These are phyloP conservation scores for Gyrodactylus bullatarudis DNA, from an alignment of 1,140 invertebrate genomes.

Conservation along the genomic window DNA sequence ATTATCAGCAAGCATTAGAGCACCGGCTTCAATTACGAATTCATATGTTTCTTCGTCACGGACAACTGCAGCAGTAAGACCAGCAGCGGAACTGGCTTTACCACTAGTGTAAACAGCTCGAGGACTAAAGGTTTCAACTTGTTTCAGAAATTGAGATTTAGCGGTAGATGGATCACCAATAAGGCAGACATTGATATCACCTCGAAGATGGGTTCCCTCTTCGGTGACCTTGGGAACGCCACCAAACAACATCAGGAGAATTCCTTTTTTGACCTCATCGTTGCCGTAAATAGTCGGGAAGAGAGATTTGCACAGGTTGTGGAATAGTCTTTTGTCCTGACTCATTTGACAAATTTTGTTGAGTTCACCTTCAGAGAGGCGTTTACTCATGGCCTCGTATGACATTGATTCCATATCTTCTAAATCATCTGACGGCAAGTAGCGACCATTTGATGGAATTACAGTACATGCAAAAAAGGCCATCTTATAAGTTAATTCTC, in stretches of 20 bases:
- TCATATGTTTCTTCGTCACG: conserved; percentile 82
- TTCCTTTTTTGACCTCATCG: conserved; percentile 74
- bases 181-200: conserved; percentile 86
- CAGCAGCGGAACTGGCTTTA: conserved; percentile 80
- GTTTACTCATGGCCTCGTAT: conserved; percentile 55
- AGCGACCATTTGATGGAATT: conserved; percentile 38
- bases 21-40: conserved; percentile 96
- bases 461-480: conserved; percentile 76
- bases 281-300: conserved; percentile 79
- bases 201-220: conserved; percentile 47
- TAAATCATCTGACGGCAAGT: conserved; percentile 8
- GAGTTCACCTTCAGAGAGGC: conserved; percentile 77
- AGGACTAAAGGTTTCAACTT: conserved; percentile 70
- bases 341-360: conserved; percentile 85
- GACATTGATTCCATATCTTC: conserved; percentile 23
- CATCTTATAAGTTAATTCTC: conserved; percentile 70
- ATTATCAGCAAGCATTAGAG: conserved; percentile 90
- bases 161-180: conserved; percentile 94
- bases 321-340: conserved; percentile 54
- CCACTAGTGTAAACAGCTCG: conserved; percentile 88
- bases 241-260: conserved; percentile 79
- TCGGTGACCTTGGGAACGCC: conserved; percentile 74
- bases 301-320: conserved; percentile 56
- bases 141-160: conserved; percentile 82
- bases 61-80: conserved; percentile 83